Base-by-base conservation (phyloP, 2,113 vertebrate genomes). In the Lynx canadensis region DNA sequence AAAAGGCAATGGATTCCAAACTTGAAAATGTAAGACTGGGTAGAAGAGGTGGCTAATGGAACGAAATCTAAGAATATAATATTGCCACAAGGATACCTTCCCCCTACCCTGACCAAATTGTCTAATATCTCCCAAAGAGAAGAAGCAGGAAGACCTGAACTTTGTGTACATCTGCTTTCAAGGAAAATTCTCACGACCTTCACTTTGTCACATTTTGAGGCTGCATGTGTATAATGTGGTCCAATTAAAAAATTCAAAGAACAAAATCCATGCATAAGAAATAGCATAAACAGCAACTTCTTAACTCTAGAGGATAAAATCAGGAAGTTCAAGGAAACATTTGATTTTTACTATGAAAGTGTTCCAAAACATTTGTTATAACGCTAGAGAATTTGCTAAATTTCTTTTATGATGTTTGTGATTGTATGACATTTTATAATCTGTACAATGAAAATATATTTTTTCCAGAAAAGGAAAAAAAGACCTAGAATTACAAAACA, bases 301-400 rank as follows among this genome's bases (percentile, higher is more conserved):
- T 86, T 76, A 86, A 95, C 48, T 63, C 45, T 50, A 18, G 36
- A 74, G 45, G 16, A 73, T 74, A 85, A 94, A 10, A 66, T 50
- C 57, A 25, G 19, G 38, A 36, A 86, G 29, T 74, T 95, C 16
- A 85, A 41, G 63, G 23, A 73, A n/a, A 94, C 21, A 85, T 65
- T 80, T 92, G 55, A 89, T 66, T 92, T 82, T 83, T 85, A 65
- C 89, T 85, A 69, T 82, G 36, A 85, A 74, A 90, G 12, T 95
- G 38, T 52, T 73, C 10, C 14, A 85, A 95, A 95, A 81, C 60
- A 84, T 79, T 97, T 94, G 29, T 73, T 96, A 55, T 52, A 96
- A 90, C 14, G 86, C 16, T 21, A 92, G 23, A 81, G 7, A 92
- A 57, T 66, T 55, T 89, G 9, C 16, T 80, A 69, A 50, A 57